Percentiles rank a stretch among this genome's conserved stretches.
Evolutionary conservation across 2,888 invertebrate species (phyloP).

Genomic region (Liodrosophila aerea): DNA sequence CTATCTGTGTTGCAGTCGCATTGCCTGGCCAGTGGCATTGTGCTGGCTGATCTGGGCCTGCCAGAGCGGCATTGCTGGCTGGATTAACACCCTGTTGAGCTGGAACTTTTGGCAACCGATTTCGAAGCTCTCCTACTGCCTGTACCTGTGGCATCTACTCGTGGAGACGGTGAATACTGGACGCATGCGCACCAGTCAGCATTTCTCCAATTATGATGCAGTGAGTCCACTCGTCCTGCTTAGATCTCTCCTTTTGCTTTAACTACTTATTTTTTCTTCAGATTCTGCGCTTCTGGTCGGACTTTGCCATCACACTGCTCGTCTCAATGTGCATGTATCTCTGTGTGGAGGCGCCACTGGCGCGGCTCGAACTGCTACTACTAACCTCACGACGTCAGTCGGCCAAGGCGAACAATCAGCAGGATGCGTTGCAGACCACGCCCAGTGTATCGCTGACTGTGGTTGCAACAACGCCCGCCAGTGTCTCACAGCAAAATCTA

Average conservation of each 20-base stretch:
- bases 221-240: conserved; percentile 42
- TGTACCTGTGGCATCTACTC: conserved; percentile 77
- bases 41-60: conserved; percentile 80
- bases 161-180: conserved; percentile 58
- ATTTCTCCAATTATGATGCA: conserved; percentile 73
- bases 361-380: conserved; percentile 38
- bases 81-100: conserved; percentile 71
- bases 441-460: conserved; percentile 43
- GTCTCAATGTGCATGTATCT: conserved; percentile 42
- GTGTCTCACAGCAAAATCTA: conserved; percentile 46
- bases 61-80: conserved; percentile 70
- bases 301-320: conserved; percentile 74
- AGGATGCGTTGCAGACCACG: conserved; percentile 2
- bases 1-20: conserved; percentile 61
- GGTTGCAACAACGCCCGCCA: conserved; percentile 27
- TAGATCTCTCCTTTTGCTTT: not conserved
- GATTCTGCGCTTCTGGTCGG: conserved; percentile 73
- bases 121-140: conserved; percentile 72
- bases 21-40: conserved; percentile 77
- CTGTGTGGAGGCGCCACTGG: conserved; percentile 44
- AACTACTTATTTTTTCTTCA: conserved; percentile 10
- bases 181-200: conserved; percentile 55
- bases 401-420: not conserved
- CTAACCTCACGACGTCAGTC: conserved; percentile 7
- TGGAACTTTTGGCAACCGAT: conserved; percentile 77